Conservation (phyloP, 92 coral and sea anemone genomes). For the Chrysogorgia sp. region DNA sequence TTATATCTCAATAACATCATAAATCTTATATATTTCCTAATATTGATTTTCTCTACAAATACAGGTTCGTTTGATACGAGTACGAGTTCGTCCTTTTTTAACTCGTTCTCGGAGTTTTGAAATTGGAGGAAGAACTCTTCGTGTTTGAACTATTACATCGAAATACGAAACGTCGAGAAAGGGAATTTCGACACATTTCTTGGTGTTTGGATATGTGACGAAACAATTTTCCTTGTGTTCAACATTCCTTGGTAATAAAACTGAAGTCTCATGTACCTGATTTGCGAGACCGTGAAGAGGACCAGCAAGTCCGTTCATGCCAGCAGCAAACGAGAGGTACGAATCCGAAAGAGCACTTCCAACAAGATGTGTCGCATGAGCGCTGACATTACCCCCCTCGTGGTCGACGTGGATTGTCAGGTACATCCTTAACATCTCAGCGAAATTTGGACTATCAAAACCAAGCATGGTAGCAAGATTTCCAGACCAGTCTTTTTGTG, state of each 20-base stretch:
- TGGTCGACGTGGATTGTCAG: conserved; percentile 89
- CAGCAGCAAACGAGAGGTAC: conserved; percentile 95
- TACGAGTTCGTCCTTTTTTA: no score
- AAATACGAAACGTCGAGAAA: no score
- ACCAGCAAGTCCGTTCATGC: conserved; percentile 99
- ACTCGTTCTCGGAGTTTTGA: no score
- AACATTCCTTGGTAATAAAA: no score
- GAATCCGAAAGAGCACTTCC: conserved; percentile 98
- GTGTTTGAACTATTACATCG: no score
- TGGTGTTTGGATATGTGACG: no score
- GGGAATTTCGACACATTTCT: no score
- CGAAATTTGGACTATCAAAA: conserved; percentile 83
- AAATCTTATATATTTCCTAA: neutral
- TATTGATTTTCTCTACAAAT: neutral
- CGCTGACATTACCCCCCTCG: conserved; percentile 99
- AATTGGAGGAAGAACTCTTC: no score
- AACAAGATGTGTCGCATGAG: conserved; percentile 87
- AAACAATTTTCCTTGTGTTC: no score
- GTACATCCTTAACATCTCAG: conserved; percentile 90
- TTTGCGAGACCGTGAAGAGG: conserved; percentile 98
- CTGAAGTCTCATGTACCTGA: conserved; percentile 65
- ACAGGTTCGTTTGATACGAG: no score
- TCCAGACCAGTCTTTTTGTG: conserved; percentile 90
- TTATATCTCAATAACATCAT: neutral
- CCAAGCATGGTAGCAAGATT: conserved; percentile 97